Base-by-base conservation (phyloP, 1,140 invertebrate genomes). In the Argopecten irradians region DNA sequence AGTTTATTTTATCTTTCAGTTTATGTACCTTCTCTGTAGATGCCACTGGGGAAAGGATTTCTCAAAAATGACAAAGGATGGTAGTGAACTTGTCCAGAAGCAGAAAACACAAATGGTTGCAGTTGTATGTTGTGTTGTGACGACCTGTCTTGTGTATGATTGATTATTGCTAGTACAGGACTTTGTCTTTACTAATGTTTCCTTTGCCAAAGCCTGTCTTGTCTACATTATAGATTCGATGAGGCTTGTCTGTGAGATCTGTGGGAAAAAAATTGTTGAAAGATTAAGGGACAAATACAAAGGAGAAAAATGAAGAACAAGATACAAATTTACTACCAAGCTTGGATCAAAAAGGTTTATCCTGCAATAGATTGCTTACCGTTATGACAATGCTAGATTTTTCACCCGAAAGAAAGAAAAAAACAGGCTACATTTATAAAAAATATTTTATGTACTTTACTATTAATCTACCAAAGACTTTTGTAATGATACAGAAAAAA, bases 11-110 rank as follows among this genome's bases (percentile, higher is more conserved):
- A 46, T 46, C 22, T 46, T 19, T 19, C 43, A 46, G 13, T 11
- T 46, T 16, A 19, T 19, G 13, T 46, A 33, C 88, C 85, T 1
- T 89, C 85, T 55, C 22, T 86, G 32, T 55, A 89, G 11, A 19
- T 28, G 28, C 22, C 35, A 88, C 85, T 43, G 1, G 87, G n/a
- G 84, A 19, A 88, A 83, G 14, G 22, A n/a, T 39, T 34, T 34
- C 28, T 88, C 84, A 83, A 86, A 86, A 22, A 86, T 89, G 5
- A 89, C 8, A 28, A 86, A 89, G 13, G 87, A 36, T 28, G 87
- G 87, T 2, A 89, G n/a, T n/a, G 33, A 1, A 89, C 33, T 16
- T n/a, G 36, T 9, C 88, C 88, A 86, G 43, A 22, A 22, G 55
- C 88, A 22, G 14, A n/a, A 16, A 35, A 88, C 43, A 11, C 46